A percentile compares a stretch with the other conserved stretches of the same genome.
Conservation (phyloP, 23 tunicate genomes). For the Halocynthia roretzi region DNA sequence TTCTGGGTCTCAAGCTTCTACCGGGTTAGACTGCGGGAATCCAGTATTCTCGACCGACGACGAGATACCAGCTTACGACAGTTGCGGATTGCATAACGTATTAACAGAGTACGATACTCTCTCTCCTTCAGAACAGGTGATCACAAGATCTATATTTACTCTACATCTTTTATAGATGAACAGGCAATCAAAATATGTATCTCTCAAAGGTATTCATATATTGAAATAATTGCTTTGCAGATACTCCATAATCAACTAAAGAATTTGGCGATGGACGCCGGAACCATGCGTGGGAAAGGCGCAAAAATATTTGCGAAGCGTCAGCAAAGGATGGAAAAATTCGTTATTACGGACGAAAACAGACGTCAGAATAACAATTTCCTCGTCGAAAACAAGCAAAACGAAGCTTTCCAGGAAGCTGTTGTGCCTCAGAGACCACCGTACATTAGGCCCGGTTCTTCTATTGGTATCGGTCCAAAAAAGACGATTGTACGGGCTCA, state of each 20-base stretch:
- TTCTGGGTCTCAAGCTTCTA: background rate
- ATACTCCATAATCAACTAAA: constrained; percentile 33
- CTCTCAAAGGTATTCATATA: background rate
- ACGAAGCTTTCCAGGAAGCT: background rate
- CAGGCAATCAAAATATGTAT: background rate
- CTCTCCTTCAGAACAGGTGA: constrained; percentile 26
- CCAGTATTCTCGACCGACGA: constrained; percentile 75
- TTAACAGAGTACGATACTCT: constrained; percentile 17
- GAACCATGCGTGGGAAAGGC: constrained; percentile 74
- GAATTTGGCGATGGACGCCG: constrained; percentile 46
- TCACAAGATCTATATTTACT: background rate
- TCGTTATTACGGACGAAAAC: constrained; percentile 38
- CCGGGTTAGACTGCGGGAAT: background rate
- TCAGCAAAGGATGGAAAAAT: constrained; percentile 79
- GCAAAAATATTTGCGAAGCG: constrained; percentile 80
- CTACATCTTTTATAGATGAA: background rate
- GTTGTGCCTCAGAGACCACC: background rate
- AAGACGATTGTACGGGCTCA: background rate
- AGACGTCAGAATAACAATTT: constrained; percentile 1
- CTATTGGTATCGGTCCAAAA: background rate
- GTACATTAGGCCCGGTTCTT: constrained; percentile 6
- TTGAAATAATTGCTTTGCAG: constrained; percentile 4
- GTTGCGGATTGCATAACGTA: constrained; percentile 46
- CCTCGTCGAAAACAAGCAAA: background rate
- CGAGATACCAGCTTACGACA: constrained; percentile 61